phyloP scores from a whole-genome alignment of 2,113 vertebrate species.

The Petroica traversi region DNA sequence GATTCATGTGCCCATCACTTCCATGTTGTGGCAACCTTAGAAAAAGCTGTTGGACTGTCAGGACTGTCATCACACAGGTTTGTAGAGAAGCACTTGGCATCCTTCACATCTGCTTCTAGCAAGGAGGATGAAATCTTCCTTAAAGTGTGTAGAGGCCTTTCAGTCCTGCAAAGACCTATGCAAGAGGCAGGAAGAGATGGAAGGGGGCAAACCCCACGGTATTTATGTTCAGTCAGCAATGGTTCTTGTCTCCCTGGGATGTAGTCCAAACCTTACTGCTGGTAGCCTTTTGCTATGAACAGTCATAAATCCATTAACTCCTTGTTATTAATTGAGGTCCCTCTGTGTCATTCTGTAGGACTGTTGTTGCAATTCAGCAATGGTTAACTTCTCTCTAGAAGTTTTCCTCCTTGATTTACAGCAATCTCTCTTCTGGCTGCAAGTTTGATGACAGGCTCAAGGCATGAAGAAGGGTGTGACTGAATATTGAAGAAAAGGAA shows the following conservation, averaged over 20 bases:
- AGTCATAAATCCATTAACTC: background rate
- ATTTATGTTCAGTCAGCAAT: background rate
- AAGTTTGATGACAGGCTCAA: background rate
- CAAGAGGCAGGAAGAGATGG: background rate
- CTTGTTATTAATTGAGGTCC: background rate
- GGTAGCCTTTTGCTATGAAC: background rate
- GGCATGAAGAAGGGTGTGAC: background rate
- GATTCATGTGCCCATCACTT: conserved; percentile 3
- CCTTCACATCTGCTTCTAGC: background rate
- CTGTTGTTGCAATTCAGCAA: background rate
- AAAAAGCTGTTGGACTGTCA: background rate
- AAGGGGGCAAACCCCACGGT: background rate
- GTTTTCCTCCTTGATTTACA: background rate
- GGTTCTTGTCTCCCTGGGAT: background rate
- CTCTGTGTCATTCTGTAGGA: background rate
- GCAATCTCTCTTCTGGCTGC: background rate
- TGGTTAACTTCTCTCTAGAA: background rate
- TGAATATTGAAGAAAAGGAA: background rate
- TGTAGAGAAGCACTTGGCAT: background rate
- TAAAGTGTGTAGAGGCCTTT: background rate
- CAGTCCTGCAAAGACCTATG: background rate
- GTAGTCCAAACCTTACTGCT: background rate
- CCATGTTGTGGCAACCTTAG: background rate
- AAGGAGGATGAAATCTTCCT: background rate
- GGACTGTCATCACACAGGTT: background rate